phyloP scores from a whole-genome alignment of 2,797 vertebrate genomes.

The Lagorchestes hirsutus region DNA sequence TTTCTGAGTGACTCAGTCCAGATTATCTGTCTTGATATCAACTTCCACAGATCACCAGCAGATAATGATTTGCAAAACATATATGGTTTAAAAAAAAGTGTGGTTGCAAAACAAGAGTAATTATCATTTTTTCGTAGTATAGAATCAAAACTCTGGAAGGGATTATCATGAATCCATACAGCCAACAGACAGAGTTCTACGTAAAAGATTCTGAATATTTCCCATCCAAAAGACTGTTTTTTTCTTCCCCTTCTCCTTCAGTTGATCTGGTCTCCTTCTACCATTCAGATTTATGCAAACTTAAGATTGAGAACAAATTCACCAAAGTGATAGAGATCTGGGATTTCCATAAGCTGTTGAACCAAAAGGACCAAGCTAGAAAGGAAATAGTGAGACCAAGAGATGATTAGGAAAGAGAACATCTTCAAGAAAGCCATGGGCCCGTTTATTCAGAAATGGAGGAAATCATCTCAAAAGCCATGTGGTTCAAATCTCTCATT shows the following conservation, averaged over 20 bases:
- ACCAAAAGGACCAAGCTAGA: not conserved
- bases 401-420: not conserved
- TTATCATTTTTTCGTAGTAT: conserved; percentile 14
- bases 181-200: conserved; percentile 11
- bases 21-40: conserved; percentile 1
- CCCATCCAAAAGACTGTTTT: not conserved
- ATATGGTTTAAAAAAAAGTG: conserved; percentile 39
- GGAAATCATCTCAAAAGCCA: not conserved
- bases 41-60: conserved; percentile 51
- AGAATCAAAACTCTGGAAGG: conserved; percentile 25
- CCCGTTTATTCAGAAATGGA: not conserved
- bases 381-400: not conserved
- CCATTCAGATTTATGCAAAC: not conserved
- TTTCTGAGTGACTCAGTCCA: conserved; percentile 39
- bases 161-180: not conserved
- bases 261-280: not conserved
- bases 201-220: conserved; percentile 4
- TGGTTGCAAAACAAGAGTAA: conserved; percentile 33
- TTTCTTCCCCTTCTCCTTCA: conserved; percentile 1
- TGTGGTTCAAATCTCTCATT: not conserved
- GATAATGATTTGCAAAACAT: conserved; percentile 53
- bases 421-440: conserved; percentile 21
- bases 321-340: not conserved
- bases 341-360: not conserved
- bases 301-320: not conserved